Evolutionary conservation across 2,888 invertebrate genomes (phyloP), one percentile per base, ranked within the genome.

Genomic region (Macrosoma leucophasiata): DNA sequence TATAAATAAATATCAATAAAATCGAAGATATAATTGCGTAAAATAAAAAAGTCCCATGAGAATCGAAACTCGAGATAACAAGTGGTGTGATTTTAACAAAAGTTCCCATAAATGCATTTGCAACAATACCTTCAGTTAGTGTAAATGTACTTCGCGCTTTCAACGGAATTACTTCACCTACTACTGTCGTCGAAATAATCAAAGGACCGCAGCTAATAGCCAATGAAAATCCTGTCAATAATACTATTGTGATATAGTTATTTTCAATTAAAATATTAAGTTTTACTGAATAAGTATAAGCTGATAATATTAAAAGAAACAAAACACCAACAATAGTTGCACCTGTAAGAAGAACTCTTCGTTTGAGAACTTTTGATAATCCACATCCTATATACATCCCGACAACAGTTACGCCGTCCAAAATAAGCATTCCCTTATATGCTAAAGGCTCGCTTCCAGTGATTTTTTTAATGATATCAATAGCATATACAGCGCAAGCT

Each of bases 321-420:
- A 37, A 9, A 5, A 45, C 34, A 4, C 42, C 48, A 2, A 43
- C 9, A 3, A 46, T 29, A 1, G 59, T 43, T 0, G 57, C 29
- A 0, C 23, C 27, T 2, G 66, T 29, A 2, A 69, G 38, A 4
- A 63, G 40, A 3, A 50, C 38, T 12, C 64, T 48, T 29, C 60
- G 44, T 37, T 49, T 62, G 0, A 55, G 17, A 11, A 36, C 26
- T 37, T 45, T 60, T 0, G 55, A 37, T 6, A 53, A 11, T 8
- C 38, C 46, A 50, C 71, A 65, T 7, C 73, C 74, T 5, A 62
- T 15, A 47, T 71, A 71, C 64, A 68, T 66, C 27, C 61, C 50
- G 0, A 51, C 9, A 2, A 57, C 46, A 11, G 55, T 50, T 1
- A 50, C 24, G 5, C 55, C 46, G 10, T 52, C 52, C 10, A 52